phyloP scores from a whole-genome alignment of 2,888 invertebrate species.

The Plutella xylostella region DNA sequence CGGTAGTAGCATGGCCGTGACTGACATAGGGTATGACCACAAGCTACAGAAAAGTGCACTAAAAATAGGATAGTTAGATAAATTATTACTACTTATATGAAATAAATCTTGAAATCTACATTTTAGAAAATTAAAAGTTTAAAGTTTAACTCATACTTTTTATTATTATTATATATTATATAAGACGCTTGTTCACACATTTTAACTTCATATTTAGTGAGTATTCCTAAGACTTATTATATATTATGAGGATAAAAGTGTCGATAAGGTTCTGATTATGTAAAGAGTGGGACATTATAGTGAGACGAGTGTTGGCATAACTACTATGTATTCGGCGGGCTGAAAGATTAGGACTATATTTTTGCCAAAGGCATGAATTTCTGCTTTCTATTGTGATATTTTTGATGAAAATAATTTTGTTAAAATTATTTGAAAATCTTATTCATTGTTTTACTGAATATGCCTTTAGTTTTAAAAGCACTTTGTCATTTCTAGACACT shows the following conservation, averaged over 20 bases:
- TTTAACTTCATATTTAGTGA: conserved; percentile 67
- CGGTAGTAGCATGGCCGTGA: conserved; percentile 39
- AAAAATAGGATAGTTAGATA: conserved; percentile 60
- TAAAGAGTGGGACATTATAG: conserved; percentile 32
- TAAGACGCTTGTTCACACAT: conserved; percentile 70
- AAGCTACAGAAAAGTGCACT: conserved; percentile 65
- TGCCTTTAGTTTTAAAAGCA: not conserved
- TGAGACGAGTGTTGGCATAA: conserved; percentile 30
- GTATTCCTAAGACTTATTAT: conserved; percentile 38
- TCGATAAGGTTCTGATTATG: conserved; percentile 20
- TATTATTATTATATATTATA: conserved; percentile 50
- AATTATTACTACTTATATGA: conserved; percentile 56
- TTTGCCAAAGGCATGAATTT: conserved; percentile 9
- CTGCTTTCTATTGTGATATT: conserved; percentile 16
- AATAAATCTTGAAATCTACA: conserved; percentile 64
- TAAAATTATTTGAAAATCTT: not conserved
- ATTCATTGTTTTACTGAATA: not conserved
- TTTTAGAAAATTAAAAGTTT: conserved; percentile 64
- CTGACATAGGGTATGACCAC: conserved; percentile 60
- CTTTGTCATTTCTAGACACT: not conserved
- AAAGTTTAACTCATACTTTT: conserved; percentile 68
- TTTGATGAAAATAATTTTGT: not conserved
- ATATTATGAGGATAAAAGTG: conserved; percentile 33
- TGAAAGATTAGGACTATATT: conserved; percentile 11
- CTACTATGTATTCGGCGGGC: conserved; percentile 34